Base-by-base conservation (phyloP, 2,888 invertebrate genomes). In the Aphelenchoides bicaudatus region DNA sequence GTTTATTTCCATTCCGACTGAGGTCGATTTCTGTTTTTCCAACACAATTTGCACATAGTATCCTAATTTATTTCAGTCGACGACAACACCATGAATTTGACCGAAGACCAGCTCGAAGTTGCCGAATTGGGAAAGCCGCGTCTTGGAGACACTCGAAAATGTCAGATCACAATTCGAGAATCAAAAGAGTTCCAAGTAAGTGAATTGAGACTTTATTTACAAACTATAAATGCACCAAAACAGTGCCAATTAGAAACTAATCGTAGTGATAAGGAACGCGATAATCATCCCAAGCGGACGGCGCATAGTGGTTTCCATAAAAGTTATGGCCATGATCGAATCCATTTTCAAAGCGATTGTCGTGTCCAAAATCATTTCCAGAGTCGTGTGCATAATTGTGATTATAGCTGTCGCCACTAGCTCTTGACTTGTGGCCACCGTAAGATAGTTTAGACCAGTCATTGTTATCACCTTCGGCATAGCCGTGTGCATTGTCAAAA, bases 141-240 rank as follows among this genome's bases (percentile, higher is more conserved):
- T 72, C 85, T 91, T 63, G 96, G 96, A 2, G 92, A 93, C 71
- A 85, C 88, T 79, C 86, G 86, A 68, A 85, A 88, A 72, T 88
- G 90, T 59, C 88, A 89, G 83, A 86, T 98, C 76, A 86, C 90
- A 79, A 88, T 98, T 79, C 90, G 90, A 79, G 98, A 98, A 82
- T 94, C 92, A 84, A 90, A 91, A 82, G 96, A 98, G 83, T 98
- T 98, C 82, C 96, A 93, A 88, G 93, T 91, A 81, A 67, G 38
- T 43, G 16, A 6, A 43, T 43, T 43, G n/a, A n/a, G n/a, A n/a
- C 16, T 10, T 43, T n/a, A 8, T 6, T n/a, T 25, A 10, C 43
- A 53, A 39, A 19, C 34, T 19, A 46, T 48, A n/a, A 25, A 21
- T 13, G 27, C 4, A 13, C 10, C 29, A 23, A 3, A 39, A 37